Conservation (phyloP, 2,113 vertebrate genomes). For the Tauraco erythrolophus region DNA sequence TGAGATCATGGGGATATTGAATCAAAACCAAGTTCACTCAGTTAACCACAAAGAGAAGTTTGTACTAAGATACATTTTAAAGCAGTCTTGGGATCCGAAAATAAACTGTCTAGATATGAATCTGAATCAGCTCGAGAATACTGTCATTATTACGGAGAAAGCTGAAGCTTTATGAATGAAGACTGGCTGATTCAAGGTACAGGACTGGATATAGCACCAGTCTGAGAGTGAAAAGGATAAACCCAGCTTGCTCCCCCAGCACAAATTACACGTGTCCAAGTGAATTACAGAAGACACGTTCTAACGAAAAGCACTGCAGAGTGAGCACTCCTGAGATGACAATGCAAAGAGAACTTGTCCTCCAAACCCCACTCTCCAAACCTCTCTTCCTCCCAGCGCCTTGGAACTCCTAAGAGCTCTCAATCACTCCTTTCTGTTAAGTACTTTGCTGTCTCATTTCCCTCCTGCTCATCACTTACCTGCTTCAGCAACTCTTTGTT, state of each 20-base stretch:
- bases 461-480: not conserved
- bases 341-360: not conserved
- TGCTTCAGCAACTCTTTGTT: not conserved
- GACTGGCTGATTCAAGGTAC: not conserved
- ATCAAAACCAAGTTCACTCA: not conserved
- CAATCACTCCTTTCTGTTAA: not conserved
- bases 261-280: not conserved
- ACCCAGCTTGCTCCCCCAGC: not conserved
- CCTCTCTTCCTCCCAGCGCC: not conserved
- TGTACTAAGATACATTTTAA: not conserved
- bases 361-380: not conserved
- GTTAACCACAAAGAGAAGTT: not conserved
- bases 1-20: not conserved
- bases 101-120: not conserved
- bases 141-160: not conserved
- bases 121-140: not conserved
- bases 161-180: not conserved
- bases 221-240: not conserved
- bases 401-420: slow-evolving; percentile 11
- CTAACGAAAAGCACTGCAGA: not conserved
- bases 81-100: not conserved
- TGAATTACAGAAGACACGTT: not conserved
- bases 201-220: not conserved
- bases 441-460: not conserved
- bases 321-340: not conserved